Evolutionary conservation across 2,888 invertebrate species (phyloP).

Genomic region (Cylindroiulus punctatus): DNA sequence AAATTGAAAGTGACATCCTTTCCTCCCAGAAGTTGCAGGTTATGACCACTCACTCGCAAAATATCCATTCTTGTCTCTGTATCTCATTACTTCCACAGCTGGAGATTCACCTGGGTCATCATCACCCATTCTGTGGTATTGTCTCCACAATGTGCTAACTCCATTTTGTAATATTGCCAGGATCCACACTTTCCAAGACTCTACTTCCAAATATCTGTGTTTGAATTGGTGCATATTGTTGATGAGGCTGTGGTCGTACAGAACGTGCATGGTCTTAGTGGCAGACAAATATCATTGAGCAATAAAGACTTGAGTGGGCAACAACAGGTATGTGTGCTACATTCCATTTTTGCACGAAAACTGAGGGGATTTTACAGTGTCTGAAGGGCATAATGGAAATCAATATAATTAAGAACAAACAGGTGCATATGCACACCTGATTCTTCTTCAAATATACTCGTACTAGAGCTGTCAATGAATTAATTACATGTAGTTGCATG

Average conservation of each 20-base stretch:
- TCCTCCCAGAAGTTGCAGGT: neutral
- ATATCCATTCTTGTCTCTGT: slow-evolving; percentile 64
- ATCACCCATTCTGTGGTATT: neutral
- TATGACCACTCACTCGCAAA: slow-evolving; percentile 63
- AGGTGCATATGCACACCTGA: no score
- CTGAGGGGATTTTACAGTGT: no score
- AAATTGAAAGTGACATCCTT: no score
- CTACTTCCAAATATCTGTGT: neutral
- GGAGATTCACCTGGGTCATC: slow-evolving; percentile 65
- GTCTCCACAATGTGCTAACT: neutral
- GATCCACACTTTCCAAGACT: slow-evolving; percentile 48
- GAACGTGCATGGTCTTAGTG: neutral
- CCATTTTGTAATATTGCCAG: slow-evolving; percentile 24
- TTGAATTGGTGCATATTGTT: neutral
- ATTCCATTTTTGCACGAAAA: no score
- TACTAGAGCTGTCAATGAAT: no score
- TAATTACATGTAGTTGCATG: no score
- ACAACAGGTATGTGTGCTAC: no score
- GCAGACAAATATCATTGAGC: neutral
- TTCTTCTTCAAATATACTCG: no score
- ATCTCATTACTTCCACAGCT: slow-evolving; percentile 66
- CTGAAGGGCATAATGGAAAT: no score
- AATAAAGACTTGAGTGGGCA: no score
- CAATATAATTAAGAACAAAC: no score
- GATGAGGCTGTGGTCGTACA: slow-evolving; percentile 1